These are phyloP conservation scores for Malacoraja senta DNA, from an alignment of 2,797 vertebrate genomes.

Conservation along the genomic window DNA sequence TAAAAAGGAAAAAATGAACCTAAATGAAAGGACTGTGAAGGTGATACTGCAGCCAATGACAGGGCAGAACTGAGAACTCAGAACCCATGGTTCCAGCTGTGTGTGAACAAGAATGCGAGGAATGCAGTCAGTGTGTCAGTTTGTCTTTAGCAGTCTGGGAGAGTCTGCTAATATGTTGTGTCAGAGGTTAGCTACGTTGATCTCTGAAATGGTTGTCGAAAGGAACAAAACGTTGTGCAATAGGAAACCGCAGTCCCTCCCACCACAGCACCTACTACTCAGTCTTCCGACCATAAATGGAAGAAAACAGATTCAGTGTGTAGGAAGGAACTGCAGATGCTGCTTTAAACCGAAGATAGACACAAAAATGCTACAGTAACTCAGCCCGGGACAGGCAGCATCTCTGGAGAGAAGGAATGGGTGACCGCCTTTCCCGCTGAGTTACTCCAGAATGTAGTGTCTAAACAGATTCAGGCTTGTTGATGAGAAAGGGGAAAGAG, in stretches of 20 bases:
- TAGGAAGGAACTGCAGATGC: too few relatives aligned
- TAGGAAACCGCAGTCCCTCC: slow-evolving; percentile 5
- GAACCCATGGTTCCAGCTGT: background rate
- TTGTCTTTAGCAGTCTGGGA: background rate
- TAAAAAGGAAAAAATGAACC: slow-evolving; percentile 14
- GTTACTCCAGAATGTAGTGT: too few relatives aligned
- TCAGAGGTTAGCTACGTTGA: slow-evolving; percentile 32
- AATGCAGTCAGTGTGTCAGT: slow-evolving; percentile 36
- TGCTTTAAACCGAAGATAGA: too few relatives aligned
- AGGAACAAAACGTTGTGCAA: background rate
- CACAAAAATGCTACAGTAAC: too few relatives aligned
- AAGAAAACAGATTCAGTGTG: slow-evolving; percentile 5
- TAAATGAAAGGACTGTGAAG: background rate
- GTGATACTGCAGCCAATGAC: slow-evolving; percentile 3
- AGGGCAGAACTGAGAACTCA: background rate
- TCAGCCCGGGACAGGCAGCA: too few relatives aligned
- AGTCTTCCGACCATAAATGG: slow-evolving; percentile 32
- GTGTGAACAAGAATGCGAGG: background rate
- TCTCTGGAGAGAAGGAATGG: too few relatives aligned
- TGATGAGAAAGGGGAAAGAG: background rate
- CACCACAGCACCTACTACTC: background rate
- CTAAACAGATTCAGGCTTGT: background rate
- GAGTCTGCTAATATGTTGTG: slow-evolving; percentile 27
- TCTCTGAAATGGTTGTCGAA: background rate
- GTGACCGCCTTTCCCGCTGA: too few relatives aligned